Conservation (phyloP, 2,113 vertebrate species). For the Nipponia nippon region DNA sequence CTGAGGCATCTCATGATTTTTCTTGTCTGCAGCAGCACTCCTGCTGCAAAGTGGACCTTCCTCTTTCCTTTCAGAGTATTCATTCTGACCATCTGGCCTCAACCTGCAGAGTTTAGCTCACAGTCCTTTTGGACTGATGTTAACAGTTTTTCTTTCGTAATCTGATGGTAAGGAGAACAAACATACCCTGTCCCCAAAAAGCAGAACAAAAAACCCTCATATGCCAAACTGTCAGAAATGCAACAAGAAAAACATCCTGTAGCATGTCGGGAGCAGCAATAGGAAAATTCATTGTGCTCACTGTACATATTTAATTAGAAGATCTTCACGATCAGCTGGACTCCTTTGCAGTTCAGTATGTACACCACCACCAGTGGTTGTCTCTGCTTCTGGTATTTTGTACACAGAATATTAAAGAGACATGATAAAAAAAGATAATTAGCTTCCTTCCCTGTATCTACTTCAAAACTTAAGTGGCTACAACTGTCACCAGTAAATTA, state of each 20-base stretch:
- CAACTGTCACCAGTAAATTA: background rate
- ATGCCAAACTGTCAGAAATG: background rate
- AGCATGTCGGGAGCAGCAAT: background rate
- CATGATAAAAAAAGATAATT: background rate
- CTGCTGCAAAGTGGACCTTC: background rate
- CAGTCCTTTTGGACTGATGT: rapidly evolving
- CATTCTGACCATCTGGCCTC: background rate
- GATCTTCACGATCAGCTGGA: background rate
- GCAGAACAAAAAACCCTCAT: background rate
- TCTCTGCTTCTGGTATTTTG: background rate
- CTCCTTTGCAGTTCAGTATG: background rate
- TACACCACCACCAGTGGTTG: background rate
- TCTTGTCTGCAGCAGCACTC: background rate
- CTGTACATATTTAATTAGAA: background rate
- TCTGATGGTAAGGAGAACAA: background rate
- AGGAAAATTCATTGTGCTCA: background rate
- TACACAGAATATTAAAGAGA: background rate
- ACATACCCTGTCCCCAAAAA: rapidly evolving
- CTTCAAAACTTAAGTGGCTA: background rate
- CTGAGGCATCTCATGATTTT: background rate
- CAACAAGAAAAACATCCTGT: background rate
- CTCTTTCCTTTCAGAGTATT: background rate
- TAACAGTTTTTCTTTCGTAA: background rate
- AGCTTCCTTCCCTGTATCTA: background rate
- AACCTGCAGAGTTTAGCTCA: background rate